Percentiles rank a stretch among this genome's conserved stretches.
Conservation (phyloP, 2,113 vertebrate genomes). For the Paratilapia polleni region DNA sequence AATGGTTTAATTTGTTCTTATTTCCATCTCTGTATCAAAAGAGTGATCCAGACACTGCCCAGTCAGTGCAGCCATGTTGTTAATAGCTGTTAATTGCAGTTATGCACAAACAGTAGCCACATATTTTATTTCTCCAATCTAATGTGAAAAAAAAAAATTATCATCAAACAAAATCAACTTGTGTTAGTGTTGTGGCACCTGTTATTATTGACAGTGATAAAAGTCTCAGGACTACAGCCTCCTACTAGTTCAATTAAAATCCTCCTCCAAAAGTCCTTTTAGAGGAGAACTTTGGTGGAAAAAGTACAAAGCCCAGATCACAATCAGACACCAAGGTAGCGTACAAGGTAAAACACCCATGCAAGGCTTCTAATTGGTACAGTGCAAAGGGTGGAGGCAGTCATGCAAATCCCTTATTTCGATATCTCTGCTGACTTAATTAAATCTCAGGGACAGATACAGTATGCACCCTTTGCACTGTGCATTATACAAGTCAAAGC, state of each 20-base stretch:
- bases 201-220: neutral
- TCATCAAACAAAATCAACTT: neutral
- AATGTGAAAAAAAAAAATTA: neutral
- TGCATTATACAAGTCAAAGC: neutral
- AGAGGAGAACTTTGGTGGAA: neutral
- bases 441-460: neutral
- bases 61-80: neutral
- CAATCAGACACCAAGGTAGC: neutral
- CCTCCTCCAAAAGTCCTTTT: neutral
- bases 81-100: neutral
- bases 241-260: neutral
- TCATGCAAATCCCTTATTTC: neutral
- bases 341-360: neutral
- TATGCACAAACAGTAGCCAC: neutral
- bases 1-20: neutral
- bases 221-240: neutral
- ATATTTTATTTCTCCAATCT: neutral
- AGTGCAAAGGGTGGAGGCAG: neutral
- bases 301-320: neutral
- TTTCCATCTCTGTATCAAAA: rapidly evolving
- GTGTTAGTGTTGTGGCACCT: too few species aligned
- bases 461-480: neutral
- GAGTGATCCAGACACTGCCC: neutral
- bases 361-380: neutral
- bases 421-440: neutral